A percentile compares a stretch with the other conserved stretches of the same genome.
These are phyloP conservation scores for Bombus pascuorum DNA, from an alignment of 1,140 invertebrate genomes.

Conservation along the genomic window DNA sequence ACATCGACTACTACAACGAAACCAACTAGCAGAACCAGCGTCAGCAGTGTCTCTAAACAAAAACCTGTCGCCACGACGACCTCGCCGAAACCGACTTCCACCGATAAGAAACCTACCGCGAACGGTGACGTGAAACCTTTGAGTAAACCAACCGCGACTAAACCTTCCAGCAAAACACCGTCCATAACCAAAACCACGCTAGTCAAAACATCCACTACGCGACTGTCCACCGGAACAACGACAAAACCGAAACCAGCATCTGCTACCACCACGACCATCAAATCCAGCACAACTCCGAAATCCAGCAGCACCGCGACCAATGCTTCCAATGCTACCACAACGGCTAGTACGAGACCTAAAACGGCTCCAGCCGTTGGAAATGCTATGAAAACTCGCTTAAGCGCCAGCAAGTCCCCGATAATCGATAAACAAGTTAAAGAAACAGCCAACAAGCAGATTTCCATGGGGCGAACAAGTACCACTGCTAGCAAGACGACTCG, in stretches of 20 bases:
- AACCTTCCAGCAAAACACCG: constrained; percentile 15
- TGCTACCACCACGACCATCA: constrained; percentile 23
- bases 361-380: constrained; percentile 68
- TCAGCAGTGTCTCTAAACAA: constrained; percentile 17
- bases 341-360: constrained; percentile 69
- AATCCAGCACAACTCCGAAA: constrained; percentile 37
- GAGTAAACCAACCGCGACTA: constrained; percentile 61
- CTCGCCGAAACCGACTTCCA: constrained; percentile 11
- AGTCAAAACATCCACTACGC: constrained; percentile 64
- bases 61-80: constrained; percentile 37
- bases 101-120: constrained; percentile 80
- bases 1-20: constrained; percentile 39
- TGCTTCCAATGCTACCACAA: neutral
- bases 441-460: constrained; percentile 84
- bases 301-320: constrained; percentile 24
- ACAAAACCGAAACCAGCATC: constrained; percentile 62
- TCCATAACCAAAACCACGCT: constrained; percentile 48
- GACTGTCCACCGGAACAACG: constrained; percentile 33
- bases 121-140: constrained; percentile 83
- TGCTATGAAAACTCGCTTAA: constrained; percentile 50
- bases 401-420: constrained; percentile 74
- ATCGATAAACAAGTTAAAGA: constrained; percentile 85
- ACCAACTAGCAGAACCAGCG: neutral
- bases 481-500: constrained; percentile 54
- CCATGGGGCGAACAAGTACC: constrained; percentile 77